These are phyloP conservation scores for Zoroaster sp. DNA, from an alignment of 53 echinoderm and acorn worm genomes.

Conservation along the genomic window DNA sequence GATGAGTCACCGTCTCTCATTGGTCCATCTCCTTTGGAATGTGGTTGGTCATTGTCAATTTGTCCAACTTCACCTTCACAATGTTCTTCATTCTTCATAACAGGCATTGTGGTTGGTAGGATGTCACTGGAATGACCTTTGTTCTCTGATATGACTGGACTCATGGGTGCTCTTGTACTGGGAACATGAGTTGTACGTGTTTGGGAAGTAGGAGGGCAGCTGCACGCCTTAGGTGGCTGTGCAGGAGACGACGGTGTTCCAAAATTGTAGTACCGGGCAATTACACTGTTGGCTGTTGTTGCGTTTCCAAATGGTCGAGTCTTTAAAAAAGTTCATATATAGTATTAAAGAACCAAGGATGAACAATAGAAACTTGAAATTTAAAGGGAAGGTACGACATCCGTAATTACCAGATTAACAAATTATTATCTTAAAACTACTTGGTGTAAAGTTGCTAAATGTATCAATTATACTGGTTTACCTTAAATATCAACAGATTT, in stretches of 20 bases:
- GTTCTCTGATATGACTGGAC: neutral
- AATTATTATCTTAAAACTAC: too few species aligned
- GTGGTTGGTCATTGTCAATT: neutral
- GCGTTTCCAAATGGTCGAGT: slow-evolving; percentile 87
- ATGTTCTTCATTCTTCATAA: neutral
- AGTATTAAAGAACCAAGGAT: too few species aligned
- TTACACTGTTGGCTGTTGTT: slow-evolving; percentile 81
- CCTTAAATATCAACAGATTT: too few species aligned
- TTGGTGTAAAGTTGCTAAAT: too few species aligned
- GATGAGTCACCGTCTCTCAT: neutral
- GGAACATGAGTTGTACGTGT: neutral
- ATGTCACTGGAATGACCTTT: neutral
- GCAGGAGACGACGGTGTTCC: neutral
- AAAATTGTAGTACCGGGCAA: slow-evolving; percentile 60
- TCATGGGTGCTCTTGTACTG: neutral
- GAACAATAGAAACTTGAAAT: too few species aligned
- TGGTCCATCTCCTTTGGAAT: slow-evolving; percentile 22
- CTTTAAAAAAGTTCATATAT: slow-evolving; percentile 42
- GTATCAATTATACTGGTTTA: too few species aligned
- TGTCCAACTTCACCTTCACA: neutral
- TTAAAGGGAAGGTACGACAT: too few species aligned
- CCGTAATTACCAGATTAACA: too few species aligned
- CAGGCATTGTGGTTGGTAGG: neutral
- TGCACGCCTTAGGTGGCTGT: neutral
- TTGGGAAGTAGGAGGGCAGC: neutral